A percentile compares a stretch with the other conserved stretches of the same genome.
Conservation (phyloP, 2,797 vertebrate genomes). For the Vultur gryphus region DNA sequence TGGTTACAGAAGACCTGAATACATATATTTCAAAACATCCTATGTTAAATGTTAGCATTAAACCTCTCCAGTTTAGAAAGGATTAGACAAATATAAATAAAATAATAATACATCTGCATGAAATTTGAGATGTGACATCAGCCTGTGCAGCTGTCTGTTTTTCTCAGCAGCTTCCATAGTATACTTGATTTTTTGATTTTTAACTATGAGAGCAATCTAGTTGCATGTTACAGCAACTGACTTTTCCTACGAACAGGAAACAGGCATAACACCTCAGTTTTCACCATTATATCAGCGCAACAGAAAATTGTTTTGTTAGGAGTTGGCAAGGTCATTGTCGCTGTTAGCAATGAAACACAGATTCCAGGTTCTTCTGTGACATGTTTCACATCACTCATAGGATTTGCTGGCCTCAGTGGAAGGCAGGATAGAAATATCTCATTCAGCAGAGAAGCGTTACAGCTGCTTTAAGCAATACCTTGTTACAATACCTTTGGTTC, state of each 20-base stretch:
- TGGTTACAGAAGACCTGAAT: background rate
- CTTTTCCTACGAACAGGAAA: background rate
- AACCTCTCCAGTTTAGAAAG: background rate
- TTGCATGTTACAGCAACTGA: background rate
- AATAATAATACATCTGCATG: background rate
- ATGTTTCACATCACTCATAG: constrained; percentile 4
- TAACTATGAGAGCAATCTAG: background rate
- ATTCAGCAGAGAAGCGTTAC: background rate
- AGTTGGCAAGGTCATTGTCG: background rate
- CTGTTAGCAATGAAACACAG: background rate
- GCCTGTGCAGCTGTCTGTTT: background rate
- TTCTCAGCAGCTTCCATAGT: background rate
- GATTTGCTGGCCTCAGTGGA: constrained; percentile 5
- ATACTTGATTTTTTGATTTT: background rate
- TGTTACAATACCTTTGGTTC: background rate
- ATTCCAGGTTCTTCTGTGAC: constrained; percentile 12
- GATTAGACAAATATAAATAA: background rate
- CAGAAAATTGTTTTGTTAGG: background rate
- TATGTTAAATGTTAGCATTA: background rate
- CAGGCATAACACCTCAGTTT: background rate
- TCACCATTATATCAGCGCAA: background rate
- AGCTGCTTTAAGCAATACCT: background rate
- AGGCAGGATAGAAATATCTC: background rate
- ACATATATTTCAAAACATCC: background rate
- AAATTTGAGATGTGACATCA: background rate